These are phyloP conservation scores for Onthophagus taurus DNA, from an alignment of 1,140 invertebrate genomes.

Conservation along the genomic window DNA sequence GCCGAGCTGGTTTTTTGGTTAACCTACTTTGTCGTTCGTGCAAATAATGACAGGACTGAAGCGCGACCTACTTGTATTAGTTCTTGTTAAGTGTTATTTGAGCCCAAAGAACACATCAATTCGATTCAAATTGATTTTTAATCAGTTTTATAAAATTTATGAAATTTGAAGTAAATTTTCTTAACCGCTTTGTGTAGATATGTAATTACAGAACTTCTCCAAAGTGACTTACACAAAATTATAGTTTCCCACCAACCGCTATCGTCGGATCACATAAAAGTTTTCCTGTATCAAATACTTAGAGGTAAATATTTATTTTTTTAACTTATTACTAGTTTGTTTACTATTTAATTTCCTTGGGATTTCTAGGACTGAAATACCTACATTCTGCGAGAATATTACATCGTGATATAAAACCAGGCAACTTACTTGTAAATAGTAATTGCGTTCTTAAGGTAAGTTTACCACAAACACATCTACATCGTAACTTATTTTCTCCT, in stretches of 20 bases:
- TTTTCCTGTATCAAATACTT: constrained; percentile 99
- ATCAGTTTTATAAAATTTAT: no score
- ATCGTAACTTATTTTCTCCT: no score
- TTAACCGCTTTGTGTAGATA: constrained; percentile 68
- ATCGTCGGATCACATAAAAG: constrained; percentile 98
- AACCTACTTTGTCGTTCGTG: no score
- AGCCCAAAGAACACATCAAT: no score
- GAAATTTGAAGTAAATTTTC: no score
- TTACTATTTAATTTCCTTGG: not conserved
- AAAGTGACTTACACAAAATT: constrained; percentile 99
- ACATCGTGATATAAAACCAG: constrained; percentile 98
- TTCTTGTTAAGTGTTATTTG: no score
- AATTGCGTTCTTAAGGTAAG: constrained; percentile 94
- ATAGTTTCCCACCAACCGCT: constrained; percentile 98
- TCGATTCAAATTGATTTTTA: no score
- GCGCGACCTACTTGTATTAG: no score
- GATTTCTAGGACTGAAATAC: constrained; percentile 83
- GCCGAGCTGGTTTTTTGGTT: no score
- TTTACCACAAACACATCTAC: no score
- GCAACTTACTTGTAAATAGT: constrained; percentile 95
- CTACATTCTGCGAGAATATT: constrained; percentile 95
- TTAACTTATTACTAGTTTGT: no score
- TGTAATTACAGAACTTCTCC: constrained; percentile 97
- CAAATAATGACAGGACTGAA: no score
- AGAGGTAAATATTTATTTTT: constrained; percentile 72